Evolutionary conservation across 2,888 invertebrate species (phyloP).

Genomic region (Trissolcus japonicus): DNA sequence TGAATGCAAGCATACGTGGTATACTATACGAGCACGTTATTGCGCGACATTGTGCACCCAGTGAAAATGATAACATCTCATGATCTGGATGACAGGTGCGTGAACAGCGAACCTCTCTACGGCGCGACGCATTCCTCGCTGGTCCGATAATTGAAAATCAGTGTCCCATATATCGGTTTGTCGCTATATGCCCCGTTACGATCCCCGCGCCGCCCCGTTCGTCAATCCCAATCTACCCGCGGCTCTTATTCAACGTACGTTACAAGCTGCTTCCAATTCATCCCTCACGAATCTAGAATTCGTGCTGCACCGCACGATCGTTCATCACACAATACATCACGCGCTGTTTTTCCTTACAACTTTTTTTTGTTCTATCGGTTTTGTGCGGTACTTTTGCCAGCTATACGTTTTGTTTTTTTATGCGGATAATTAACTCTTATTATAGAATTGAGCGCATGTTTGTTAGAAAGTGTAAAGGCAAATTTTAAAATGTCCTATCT

Average conservation of each 20-base stretch:
- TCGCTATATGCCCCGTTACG: constrained; percentile 45
- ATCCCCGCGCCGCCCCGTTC: constrained; percentile 38
- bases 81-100: constrained; percentile 64
- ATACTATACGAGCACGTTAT: constrained; percentile 45
- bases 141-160: constrained; percentile 67
- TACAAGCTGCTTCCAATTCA: constrained; percentile 62
- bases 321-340: constrained; percentile 43
- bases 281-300: constrained; percentile 60
- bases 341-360: constrained; percentile 35
- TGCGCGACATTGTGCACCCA: constrained; percentile 54
- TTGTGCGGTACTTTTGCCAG: constrained; percentile 10
- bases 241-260: constrained; percentile 57
- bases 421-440: constrained; percentile 19
- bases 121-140: constrained; percentile 59
- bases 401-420: constrained; percentile 14
- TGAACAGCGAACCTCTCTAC: constrained; percentile 56
- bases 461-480: not conserved
- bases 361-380: not conserved
- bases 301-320: constrained; percentile 47
- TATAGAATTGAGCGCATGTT: constrained; percentile 1
- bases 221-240: constrained; percentile 54
- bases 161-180: constrained; percentile 64
- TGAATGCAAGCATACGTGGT: constrained; percentile 46
- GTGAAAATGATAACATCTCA: constrained; percentile 63
- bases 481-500: not conserved